phyloP scores from a whole-genome alignment of 2,113 vertebrate genomes.

The Ophthalmolycus amberensis region DNA sequence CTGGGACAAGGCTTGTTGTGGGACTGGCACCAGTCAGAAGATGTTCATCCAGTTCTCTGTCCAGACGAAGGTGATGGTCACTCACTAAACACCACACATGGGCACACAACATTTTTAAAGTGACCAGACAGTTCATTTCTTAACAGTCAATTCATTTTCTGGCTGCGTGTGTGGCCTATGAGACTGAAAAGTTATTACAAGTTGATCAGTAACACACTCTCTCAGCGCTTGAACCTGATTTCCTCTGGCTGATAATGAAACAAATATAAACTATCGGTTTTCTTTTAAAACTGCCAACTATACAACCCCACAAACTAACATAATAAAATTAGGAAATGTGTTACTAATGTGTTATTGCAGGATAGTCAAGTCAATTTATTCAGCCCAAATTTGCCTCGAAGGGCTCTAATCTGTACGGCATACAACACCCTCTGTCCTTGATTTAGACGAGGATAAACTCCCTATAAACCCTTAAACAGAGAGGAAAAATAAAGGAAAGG shows the following conservation, averaged over 20 bases:
- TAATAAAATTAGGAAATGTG: not conserved
- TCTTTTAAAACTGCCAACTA: not conserved
- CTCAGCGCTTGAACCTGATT: not conserved
- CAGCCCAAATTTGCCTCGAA: not conserved
- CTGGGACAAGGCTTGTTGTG: not conserved
- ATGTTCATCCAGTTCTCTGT: not conserved
- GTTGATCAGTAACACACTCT: not conserved
- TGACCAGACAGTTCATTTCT: not conserved
- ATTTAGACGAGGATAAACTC: not conserved
- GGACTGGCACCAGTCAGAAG: no score
- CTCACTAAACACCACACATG: slow-evolving; percentile 1
- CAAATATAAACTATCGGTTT: not conserved
- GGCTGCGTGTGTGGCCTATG: not conserved
- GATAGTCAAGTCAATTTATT: not conserved
- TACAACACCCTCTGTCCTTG: not conserved
- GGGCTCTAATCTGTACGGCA: no score
- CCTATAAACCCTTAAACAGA: not conserved
- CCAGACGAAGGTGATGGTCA: not conserved
- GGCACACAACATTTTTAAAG: not conserved
- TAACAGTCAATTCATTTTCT: not conserved
- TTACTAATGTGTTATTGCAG: not conserved
- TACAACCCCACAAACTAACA: not conserved
- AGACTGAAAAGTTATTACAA: not conserved
- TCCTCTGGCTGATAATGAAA: not conserved
- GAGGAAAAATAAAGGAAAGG: not conserved